A percentile compares a stretch with the other conserved stretches of the same genome.
Conservation (phyloP, 2,888 invertebrate species). For the Piscicola geometra region DNA sequence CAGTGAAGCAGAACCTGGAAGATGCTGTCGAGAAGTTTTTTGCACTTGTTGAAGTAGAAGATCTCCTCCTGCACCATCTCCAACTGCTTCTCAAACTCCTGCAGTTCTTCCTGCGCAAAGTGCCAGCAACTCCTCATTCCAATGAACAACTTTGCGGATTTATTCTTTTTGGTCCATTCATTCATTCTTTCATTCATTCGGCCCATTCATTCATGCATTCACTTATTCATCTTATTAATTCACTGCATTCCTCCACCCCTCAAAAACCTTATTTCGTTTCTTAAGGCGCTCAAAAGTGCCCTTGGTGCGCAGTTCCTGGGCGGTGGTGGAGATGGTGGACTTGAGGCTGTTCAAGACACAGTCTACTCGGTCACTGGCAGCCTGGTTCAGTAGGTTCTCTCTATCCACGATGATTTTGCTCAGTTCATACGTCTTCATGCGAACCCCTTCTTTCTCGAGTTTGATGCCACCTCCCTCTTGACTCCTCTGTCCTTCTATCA, state of each 20-base stretch:
- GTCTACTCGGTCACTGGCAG: background rate
- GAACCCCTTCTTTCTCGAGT: slow-evolving; percentile 25
- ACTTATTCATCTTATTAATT: too few relatives aligned
- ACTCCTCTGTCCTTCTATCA: background rate
- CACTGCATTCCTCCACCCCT: too few relatives aligned
- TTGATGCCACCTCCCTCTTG: background rate
- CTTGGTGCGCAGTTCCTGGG: slow-evolving; percentile 5
- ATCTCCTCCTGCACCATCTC: slow-evolving; percentile 1
- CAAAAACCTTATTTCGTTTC: background rate
- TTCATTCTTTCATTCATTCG: too few relatives aligned
- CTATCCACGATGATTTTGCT: slow-evolving; percentile 19
- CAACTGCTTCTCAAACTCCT: background rate
- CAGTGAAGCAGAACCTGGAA: too few relatives aligned
- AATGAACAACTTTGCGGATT: too few relatives aligned
- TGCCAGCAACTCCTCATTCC: too few relatives aligned
- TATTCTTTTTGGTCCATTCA: too few relatives aligned
- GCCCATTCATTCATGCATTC: too few relatives aligned
- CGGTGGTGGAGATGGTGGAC: background rate
- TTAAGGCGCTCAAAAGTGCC: slow-evolving; percentile 29
- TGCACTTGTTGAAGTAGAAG: slow-evolving; percentile 4
- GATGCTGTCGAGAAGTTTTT: background rate
- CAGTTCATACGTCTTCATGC: slow-evolving; percentile 29
- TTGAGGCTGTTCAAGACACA: slow-evolving; percentile 6
- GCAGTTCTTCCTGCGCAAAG: background rate
- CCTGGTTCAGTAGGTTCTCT: slow-evolving; percentile 24